These are phyloP conservation scores for Chloroceryle aenea DNA, from an alignment of 2,113 vertebrate genomes.

Conservation along the genomic window DNA sequence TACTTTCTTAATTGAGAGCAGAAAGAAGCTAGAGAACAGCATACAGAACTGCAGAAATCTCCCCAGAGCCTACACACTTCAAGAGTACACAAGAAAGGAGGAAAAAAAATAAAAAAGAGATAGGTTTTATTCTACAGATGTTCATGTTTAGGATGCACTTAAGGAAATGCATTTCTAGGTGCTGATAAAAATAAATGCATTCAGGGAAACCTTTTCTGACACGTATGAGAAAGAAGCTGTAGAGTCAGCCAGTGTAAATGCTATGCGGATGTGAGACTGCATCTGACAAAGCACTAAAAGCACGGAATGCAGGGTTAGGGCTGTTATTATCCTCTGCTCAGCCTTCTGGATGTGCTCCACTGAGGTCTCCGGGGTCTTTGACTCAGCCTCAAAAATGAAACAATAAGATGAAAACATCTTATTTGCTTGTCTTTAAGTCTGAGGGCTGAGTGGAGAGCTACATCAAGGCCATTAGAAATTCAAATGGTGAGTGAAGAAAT, in stretches of 20 bases:
- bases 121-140: rapidly evolving
- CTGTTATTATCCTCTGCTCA: neutral
- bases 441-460: neutral
- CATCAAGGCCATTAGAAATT: neutral
- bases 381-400: neutral
- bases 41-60: neutral
- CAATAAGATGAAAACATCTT: neutral
- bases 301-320: neutral
- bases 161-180: neutral
- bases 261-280: neutral
- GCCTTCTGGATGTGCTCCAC: neutral
- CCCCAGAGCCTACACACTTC: neutral
- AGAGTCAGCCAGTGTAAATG: neutral
- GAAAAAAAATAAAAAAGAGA: neutral
- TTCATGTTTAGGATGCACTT: neutral
- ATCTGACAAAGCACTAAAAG: neutral
- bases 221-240: neutral
- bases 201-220: neutral
- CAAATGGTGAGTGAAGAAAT: neutral
- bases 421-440: neutral
- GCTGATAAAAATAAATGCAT: neutral
- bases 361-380: neutral
- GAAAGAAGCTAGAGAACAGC: neutral
- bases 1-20: neutral
- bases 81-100: neutral